Base-by-base conservation (phyloP, 2,888 invertebrate genomes). In the Tuberolachnus salignus region DNA sequence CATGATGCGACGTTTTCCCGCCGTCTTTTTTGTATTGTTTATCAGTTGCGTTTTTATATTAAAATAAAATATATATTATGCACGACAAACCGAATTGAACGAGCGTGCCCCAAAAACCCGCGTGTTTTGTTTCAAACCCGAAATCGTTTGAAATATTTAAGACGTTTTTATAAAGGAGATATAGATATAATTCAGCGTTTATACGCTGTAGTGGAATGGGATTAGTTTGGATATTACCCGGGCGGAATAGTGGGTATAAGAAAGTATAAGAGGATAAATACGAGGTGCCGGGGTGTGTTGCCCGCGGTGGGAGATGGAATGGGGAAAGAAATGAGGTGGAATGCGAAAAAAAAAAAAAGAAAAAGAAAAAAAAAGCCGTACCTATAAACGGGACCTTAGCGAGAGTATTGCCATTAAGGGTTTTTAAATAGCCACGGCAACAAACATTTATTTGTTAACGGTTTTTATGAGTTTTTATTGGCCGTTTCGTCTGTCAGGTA, bases 401-500 rank as follows among this genome's bases (percentile, higher is more conserved):
- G 57, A 57, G 57, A 67, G 66, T 57, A 34, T 34, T 57, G 57
- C 66, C 75, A 51, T 67, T 75, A 67, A 66, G 55, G 57, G 75
- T 75, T 75, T 75, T 67, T 75, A 75, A 75, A 75, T 75, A 75
- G 75, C 75, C 46, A 4, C 34, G 44, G 46, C 73, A 64, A 64
- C 61, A 64, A 64, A 74, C 73, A 74, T 74, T 74, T 74, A 74
- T 74, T 74, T 64, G 64, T 53, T 34, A n/a, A 23, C 63, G 23
- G 51, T 74, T 74, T 73, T 64, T 74, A 74, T 74, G 73, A 74
- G 51, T 23, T 74, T 74, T 74, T 74, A 74, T 74, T 74, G 63
- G 64, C 64, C 73, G 53, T 74, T 74, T 23, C 73, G 42, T 64
- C 63, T 73, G 73, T 64, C 73, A 74, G 64, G 64, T 74, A 53